Conservation (phyloP, 2,797 vertebrate species). For the Eulemur rubriventer region DNA sequence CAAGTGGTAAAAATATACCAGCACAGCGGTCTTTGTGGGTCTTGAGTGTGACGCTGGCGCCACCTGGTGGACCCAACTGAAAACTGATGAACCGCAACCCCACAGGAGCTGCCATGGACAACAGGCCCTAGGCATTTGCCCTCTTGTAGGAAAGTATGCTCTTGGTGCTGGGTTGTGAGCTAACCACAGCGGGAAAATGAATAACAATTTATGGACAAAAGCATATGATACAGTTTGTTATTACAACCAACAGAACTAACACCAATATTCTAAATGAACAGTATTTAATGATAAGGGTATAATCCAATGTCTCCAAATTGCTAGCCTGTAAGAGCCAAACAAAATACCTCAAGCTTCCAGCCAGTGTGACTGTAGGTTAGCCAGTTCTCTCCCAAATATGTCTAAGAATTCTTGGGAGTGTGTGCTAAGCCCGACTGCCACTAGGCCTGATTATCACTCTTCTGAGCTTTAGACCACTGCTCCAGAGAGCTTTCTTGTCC, state of each 20-base stretch:
- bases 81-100: neutral
- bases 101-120: fast-evolving
- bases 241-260: neutral
- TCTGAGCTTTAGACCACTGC: neutral
- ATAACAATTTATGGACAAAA: neutral
- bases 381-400: neutral
- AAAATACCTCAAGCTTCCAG: conserved; percentile 24
- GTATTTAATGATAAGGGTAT: conserved; percentile 1
- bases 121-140: fast-evolving
- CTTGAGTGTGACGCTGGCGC: conserved; percentile 48
- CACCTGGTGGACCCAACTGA: conserved; percentile 57
- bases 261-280: conserved; percentile 8
- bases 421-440: neutral
- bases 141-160: neutral
- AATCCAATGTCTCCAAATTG: neutral
- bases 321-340: neutral
- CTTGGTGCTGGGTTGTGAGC: neutral
- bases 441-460: neutral
- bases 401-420: neutral
- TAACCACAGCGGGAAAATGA: neutral
- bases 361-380: neutral
- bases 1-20: conserved; percentile 63
- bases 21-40: fast-evolving
- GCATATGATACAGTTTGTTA: neutral
- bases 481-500: neutral